Evolutionary conservation across 2,113 vertebrate genomes (phyloP).

Genomic region (Chascanopsetta lugubris): DNA sequence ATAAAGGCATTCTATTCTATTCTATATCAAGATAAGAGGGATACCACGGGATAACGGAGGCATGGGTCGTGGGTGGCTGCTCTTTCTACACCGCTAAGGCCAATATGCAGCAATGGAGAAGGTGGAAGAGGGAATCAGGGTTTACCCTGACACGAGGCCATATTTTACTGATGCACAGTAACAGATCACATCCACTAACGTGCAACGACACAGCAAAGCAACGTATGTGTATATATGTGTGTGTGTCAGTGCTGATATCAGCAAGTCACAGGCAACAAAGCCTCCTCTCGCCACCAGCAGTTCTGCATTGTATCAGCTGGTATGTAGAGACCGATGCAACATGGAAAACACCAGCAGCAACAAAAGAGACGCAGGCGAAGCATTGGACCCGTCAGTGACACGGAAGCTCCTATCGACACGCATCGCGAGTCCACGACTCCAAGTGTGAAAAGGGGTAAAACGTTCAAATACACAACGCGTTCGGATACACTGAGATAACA

Average conservation of each 20-base stretch:
- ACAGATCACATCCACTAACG: not conserved
- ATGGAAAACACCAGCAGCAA: constrained; percentile 31
- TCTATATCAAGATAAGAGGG: constrained; percentile 1
- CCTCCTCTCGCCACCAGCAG: constrained; percentile 14
- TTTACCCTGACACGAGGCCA: not conserved
- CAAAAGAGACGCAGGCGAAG: constrained; percentile 43
- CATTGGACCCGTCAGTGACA: not conserved
- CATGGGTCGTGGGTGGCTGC: constrained; percentile 12
- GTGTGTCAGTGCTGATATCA: constrained; percentile 64
- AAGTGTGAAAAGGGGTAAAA: not conserved
- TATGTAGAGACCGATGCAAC: constrained; percentile 24
- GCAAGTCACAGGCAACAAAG: constrained; percentile 61
- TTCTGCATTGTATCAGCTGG: constrained; percentile 49
- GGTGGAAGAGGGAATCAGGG: constrained; percentile 29
- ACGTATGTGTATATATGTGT: constrained; percentile 8
- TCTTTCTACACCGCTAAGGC: constrained; percentile 21
- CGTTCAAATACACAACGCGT: not conserved
- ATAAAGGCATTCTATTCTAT: not conserved
- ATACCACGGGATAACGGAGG: constrained; percentile 43
- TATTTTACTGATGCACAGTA: not conserved
- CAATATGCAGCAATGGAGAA: constrained; percentile 39
- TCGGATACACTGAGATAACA: not conserved
- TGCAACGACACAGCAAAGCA: not conserved
- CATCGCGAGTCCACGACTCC: not conserved
- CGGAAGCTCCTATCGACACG: not conserved